Percentiles rank a stretch among this genome's conserved stretches.
Evolutionary conservation across 2,113 vertebrate genomes (phyloP).

Genomic region (Ceyx cyanopectus): DNA sequence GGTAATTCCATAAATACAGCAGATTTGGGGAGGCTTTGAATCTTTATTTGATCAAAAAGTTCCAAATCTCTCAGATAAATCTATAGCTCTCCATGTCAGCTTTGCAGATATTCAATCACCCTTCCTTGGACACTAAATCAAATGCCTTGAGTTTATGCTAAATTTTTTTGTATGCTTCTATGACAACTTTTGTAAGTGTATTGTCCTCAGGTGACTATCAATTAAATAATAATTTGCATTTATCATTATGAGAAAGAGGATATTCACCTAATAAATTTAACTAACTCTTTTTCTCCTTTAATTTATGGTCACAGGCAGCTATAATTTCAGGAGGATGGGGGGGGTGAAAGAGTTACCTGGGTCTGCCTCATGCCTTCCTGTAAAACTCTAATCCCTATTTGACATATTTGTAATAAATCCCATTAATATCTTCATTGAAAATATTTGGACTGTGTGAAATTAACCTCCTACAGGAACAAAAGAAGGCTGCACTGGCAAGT

Average conservation of each 20-base stretch:
- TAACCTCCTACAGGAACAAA: background rate
- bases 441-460: background rate
- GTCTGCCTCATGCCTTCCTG: background rate
- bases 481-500: background rate
- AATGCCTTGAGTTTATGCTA: constrained; percentile 13
- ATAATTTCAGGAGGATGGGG: background rate
- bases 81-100: constrained; percentile 8
- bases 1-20: constrained; percentile 68
- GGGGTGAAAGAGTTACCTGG: background rate
- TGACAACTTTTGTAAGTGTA: background rate
- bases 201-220: background rate
- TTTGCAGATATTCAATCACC: constrained; percentile 35
- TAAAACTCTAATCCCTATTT: background rate
- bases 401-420: background rate
- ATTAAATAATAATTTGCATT: constrained; percentile 36
- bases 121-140: constrained; percentile 31
- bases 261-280: background rate
- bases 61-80: constrained; percentile 59
- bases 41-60: constrained; percentile 69
- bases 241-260: background rate
- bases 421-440: background rate
- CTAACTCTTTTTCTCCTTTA: background rate
- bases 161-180: background rate
- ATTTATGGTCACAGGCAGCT: background rate
- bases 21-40: constrained; percentile 43